Evolutionary conservation across 1,140 invertebrate species (phyloP), one percentile per base, ranked within the genome.

Genomic region (Drosophila insularis): DNA sequence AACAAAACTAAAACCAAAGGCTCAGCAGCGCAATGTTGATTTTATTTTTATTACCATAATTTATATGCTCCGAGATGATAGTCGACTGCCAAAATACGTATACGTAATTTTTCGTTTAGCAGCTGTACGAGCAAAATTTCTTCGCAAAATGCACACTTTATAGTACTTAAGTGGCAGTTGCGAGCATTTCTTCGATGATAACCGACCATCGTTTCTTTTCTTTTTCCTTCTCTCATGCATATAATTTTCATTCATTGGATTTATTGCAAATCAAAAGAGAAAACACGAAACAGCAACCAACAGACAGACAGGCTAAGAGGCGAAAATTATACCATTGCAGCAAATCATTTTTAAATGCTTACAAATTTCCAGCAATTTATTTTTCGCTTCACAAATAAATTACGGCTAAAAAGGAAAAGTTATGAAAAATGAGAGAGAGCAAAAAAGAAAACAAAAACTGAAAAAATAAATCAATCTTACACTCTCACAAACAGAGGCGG

Each of bases 341-440:
- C 82, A 87, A 87, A 87, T 87, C 84, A 87, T 87, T 89, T 89
- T 87, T 82, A 89, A 89, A 89, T 89, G 84, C 84, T 84, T 74
- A 89, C 84, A 89, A 89, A 89, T 89, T 86, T 89, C 80, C 63
- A 63, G 46, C 82, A 86, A 87, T 86, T 86, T 86, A 79, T 79
- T 79, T 76, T 63, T 21, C 17, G 43, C 58, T 55, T 77, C 66
- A 76, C 73, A 78, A 81, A 86, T 86, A 86, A 86, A 81, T 86
- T 86, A 75, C 70, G 68, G 27, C 46, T 66, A 43, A 65, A 63
- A 68, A 63, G 54, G 68, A 78, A 85, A 87, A 87, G 84, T 87
- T 87, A 87, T 87, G 82, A 87, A 89, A 82, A 89, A 87, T 87
- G 84, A 70, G 69, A 50, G 43, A 79, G 62, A 65, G 56, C 37